Evolutionary conservation across 2,888 invertebrate species (phyloP), one percentile per base, ranked within the genome.

Genomic region (Cryptus armator): DNA sequence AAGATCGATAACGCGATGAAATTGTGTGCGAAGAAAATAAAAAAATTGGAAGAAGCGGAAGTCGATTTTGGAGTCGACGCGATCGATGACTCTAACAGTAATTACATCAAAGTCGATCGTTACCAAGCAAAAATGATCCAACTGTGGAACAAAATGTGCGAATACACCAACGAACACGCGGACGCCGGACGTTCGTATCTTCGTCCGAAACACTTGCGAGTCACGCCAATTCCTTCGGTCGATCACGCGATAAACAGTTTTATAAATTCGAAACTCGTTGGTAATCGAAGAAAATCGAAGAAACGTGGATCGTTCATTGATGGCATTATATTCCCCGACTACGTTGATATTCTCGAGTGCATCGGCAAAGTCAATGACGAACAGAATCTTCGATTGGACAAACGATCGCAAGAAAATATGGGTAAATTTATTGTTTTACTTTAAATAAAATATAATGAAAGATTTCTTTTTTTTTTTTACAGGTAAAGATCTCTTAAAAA

Each of bases 11-110:
- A 95, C 84, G 95, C 95, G 0, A 94, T 97, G 72, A 94, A 95
- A 92, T 95, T 95, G 87, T 94, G 97, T 24, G 95, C 96, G 74
- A 95, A 95, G 89, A 95, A 95, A 84, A 97, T 98, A 72, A 95
- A 95, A 87, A 94, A 95, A 86, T 92, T 97, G 5, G 97, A 97
- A 90, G 95, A 95, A 71, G 94, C 95, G 70, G 97, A 97, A 89
- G 95, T 97, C 1, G 96, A 97, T 86, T 96, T 96, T 91, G 96
- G 96, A 89, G 96, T 97, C 87, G 97, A 97, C 43, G 95, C 95
- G 66, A 95, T 96, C 89, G 96, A 97, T 87, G 97, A 97, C 43
- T 95, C 95, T 66, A 95, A 97, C 91, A 97, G 97, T 2, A 94
- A 95, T 44, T 98, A 97, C 93, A 94, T 97, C 56, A 95, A 96